Evolutionary conservation across 2,888 invertebrate genomes (phyloP).

Genomic region (Phasia obesa): DNA sequence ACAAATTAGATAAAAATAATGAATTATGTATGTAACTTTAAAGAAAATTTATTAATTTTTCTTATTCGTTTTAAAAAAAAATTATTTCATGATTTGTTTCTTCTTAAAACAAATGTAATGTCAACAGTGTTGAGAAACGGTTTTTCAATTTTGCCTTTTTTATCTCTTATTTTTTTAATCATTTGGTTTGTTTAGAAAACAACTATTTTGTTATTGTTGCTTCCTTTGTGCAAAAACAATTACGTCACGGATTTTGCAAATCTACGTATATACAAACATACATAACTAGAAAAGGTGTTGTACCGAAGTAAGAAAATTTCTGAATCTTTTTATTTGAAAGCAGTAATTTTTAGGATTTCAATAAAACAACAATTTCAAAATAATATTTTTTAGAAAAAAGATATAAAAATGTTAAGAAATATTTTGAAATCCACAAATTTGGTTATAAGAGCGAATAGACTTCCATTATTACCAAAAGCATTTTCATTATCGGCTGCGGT

Average conservation of each 20-base stretch:
- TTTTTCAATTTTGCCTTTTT: not conserved
- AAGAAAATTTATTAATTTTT: too few relatives aligned
- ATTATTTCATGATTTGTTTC: not conserved
- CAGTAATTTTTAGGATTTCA: not conserved
- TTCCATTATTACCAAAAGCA: constrained; percentile 16
- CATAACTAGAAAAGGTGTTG: constrained; percentile 22
- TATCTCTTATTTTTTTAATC: not conserved
- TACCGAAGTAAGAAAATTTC: not conserved
- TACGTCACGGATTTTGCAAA: constrained; percentile 53
- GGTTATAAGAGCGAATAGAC: constrained; percentile 11
- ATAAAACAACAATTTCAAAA: too few relatives aligned
- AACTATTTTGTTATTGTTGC: constrained; percentile 21
- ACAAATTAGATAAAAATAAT: too few relatives aligned
- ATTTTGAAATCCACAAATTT: constrained; percentile 2
- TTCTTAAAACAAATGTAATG: not conserved
- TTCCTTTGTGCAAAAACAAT: constrained; percentile 33
- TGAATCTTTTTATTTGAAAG: not conserved
- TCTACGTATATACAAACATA: constrained; percentile 2
- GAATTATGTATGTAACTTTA: too few relatives aligned
- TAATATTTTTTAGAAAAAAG: not conserved
- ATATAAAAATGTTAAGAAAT: constrained; percentile 58
- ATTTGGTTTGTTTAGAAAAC: constrained; percentile 53
- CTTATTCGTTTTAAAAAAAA: not conserved
- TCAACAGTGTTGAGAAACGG: constrained; percentile 23
- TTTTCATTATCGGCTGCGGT: not conserved